phyloP scores from a whole-genome alignment of 2,113 vertebrate genomes.

The Eptesicus fuscus region DNA sequence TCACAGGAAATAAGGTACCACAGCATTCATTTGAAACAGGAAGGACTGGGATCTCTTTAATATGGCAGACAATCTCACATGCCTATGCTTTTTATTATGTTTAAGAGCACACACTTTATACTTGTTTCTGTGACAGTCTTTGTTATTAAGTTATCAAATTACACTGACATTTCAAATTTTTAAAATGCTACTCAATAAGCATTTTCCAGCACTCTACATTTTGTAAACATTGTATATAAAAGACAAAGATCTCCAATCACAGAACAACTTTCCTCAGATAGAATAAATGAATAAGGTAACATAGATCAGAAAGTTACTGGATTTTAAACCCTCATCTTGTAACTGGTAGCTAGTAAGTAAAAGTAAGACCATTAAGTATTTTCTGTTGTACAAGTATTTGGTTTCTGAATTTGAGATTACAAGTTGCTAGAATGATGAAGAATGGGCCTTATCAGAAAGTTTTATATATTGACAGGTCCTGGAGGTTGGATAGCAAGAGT shows the following conservation, averaged over 20 bases:
- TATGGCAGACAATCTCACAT: neutral
- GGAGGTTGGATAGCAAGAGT: neutral
- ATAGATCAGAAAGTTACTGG: neutral
- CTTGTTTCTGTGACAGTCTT: neutral
- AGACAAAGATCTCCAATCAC: neutral
- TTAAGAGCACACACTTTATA: neutral
- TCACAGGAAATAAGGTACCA: neutral
- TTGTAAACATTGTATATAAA: neutral
- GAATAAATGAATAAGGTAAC: neutral
- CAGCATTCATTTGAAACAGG: neutral
- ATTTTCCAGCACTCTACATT: neutral
- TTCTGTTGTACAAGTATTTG: neutral
- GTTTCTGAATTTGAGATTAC: neutral
- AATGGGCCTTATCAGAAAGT: neutral
- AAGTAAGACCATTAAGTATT: neutral
- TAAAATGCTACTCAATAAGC: neutral
- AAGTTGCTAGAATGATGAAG: neutral
- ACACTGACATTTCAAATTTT: neutral
- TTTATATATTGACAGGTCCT: neutral
- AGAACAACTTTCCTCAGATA: slow-evolving; percentile 8
- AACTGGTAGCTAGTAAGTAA: neutral
- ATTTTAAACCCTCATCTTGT: neutral
- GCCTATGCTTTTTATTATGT: neutral
- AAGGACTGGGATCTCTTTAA: neutral
- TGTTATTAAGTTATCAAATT: neutral